Conservation (phyloP, 92 coral and sea anemone species). For the Epizoanthus ramosus region DNA sequence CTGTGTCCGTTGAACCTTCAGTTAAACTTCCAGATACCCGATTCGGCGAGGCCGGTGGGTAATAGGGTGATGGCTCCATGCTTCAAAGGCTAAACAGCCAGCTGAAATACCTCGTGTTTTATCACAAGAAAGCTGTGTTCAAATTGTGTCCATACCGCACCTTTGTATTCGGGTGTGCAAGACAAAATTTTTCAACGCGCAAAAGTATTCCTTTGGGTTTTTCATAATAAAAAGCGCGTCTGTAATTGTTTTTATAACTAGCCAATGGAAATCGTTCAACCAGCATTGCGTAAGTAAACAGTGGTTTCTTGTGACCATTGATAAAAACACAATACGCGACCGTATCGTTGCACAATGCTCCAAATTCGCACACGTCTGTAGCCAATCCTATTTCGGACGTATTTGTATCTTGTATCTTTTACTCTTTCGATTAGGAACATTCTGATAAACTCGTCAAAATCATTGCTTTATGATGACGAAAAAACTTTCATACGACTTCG, state of each 20-base stretch:
- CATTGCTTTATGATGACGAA: no score
- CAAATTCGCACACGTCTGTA: no score
- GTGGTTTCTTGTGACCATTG: not conserved
- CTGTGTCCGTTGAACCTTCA: constrained; percentile 59
- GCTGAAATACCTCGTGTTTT: not conserved
- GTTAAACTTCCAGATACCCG: constrained; percentile 15
- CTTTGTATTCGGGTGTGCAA: constrained; percentile 17
- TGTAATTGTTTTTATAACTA: constrained; percentile 4
- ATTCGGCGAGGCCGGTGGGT: not conserved
- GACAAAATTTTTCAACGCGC: constrained; percentile 26
- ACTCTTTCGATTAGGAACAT: no score
- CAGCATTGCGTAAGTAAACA: constrained; percentile 23
- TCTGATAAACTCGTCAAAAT: no score
- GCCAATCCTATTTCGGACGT: no score
- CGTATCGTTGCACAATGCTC: no score
- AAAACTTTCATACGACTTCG: no score
- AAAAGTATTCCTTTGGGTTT: constrained; percentile 18
- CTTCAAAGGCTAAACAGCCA: not conserved
- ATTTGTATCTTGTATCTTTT: no score
- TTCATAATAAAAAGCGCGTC: constrained; percentile 20
- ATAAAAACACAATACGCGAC: no score
- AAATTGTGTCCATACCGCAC: not conserved
- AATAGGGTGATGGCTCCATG: constrained; percentile 30
- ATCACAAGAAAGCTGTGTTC: not conserved
- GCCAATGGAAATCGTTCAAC: constrained; percentile 25